Evolutionary conservation across 2,113 vertebrate species (phyloP).

Genomic region (Gadus macrocephalus): DNA sequence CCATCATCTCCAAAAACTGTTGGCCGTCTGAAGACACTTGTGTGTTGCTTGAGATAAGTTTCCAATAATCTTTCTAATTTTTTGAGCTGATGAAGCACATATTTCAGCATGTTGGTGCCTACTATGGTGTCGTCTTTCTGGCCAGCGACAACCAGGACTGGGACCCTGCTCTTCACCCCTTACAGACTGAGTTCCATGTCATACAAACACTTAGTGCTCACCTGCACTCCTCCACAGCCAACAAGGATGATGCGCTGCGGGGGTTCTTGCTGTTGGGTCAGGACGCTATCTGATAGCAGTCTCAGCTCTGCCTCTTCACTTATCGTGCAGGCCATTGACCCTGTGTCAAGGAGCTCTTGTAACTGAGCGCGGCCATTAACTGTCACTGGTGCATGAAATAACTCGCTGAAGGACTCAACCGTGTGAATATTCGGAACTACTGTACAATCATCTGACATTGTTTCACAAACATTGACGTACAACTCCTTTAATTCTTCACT

Average conservation of each 20-base stretch:
- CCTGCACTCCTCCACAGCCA: conserved; percentile 30
- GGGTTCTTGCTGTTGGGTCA: background rate
- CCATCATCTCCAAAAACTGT: conserved; percentile 15
- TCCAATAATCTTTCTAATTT: background rate
- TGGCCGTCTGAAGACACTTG: background rate
- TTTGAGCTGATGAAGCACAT: conserved; percentile 24
- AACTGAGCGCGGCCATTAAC: conserved; percentile 6
- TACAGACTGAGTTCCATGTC: background rate
- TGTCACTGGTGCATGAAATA: conserved; percentile 15
- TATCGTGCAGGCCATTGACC: background rate
- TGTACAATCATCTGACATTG: background rate
- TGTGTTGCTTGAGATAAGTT: background rate
- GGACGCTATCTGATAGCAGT: background rate
- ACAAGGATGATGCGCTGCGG: conserved; percentile 10
- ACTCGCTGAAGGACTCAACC: conserved; percentile 6
- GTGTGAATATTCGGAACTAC: conserved; percentile 23
- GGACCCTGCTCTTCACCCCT: conserved; percentile 14
- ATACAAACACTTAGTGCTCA: conserved; percentile 17
- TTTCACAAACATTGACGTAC: conserved; percentile 13
- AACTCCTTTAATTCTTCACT: conserved; percentile 3
- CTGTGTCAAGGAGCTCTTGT: conserved; percentile 18
- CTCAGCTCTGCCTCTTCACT: conserved; percentile 8
- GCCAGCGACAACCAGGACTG: conserved; percentile 20
- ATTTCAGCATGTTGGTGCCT: conserved; percentile 23
- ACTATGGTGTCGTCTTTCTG: conserved; percentile 28